phyloP scores from a whole-genome alignment of 2,113 vertebrate genomes.

The Puffinus mauretanicus region DNA sequence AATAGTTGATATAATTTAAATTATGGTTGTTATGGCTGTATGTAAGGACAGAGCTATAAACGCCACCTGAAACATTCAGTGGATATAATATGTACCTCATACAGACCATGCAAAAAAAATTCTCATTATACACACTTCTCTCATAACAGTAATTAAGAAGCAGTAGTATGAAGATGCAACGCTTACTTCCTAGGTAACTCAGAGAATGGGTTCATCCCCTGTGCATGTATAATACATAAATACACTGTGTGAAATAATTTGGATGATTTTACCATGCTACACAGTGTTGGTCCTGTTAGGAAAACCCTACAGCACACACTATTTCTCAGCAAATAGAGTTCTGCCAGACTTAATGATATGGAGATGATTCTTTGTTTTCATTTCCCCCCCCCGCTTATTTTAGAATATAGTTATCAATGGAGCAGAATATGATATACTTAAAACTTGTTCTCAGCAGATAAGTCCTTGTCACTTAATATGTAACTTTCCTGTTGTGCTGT shows the following conservation, averaged over 20 bases:
- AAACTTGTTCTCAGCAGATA: not conserved
- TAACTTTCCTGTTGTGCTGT: not conserved
- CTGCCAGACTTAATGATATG: not conserved
- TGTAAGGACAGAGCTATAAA: not conserved
- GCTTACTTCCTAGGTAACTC: not conserved
- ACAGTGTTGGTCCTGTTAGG: not conserved
- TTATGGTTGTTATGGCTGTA: not conserved
- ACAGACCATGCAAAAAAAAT: not conserved
- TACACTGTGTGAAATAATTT: not conserved
- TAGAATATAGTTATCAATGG: not conserved
- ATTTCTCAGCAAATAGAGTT: not conserved
- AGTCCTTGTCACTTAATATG: not conserved
- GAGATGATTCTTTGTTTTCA: not conserved
- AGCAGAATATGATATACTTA: not conserved
- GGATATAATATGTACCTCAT: not conserved
- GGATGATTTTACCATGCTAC: rapidly evolving
- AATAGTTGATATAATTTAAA: not conserved
- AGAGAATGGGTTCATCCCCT: not conserved
- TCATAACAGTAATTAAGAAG: not conserved
- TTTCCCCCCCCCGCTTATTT: not conserved
- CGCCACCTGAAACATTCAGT: not conserved
- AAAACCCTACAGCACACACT: not conserved
- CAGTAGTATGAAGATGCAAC: not conserved
- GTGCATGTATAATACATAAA: not conserved
- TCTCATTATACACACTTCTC: not conserved